phyloP scores from a whole-genome alignment of 2,888 invertebrate genomes.

The Ceratothoa steindachneri region DNA sequence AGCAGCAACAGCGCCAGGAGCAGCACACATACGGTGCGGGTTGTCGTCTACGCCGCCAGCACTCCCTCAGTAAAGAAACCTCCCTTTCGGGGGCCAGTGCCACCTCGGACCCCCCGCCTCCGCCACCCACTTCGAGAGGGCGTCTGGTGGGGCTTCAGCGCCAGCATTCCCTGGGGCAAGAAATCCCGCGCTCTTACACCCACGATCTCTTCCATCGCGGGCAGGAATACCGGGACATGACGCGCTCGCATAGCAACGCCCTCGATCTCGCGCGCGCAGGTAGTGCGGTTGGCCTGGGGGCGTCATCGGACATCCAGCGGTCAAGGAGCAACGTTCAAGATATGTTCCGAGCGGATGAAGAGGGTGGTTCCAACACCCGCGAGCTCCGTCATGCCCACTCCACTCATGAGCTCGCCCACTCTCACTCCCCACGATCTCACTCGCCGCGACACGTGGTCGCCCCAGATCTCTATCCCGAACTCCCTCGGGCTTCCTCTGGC shows the following conservation, averaged over 20 bases:
- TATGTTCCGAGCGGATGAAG: constrained; percentile 32
- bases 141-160: constrained; percentile 39
- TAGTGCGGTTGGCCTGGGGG: constrained; percentile 31
- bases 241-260: constrained; percentile 42
- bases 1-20: constrained; percentile 22
- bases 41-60: constrained; percentile 40
- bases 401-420: constrained; percentile 39
- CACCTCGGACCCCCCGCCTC: constrained; percentile 37
- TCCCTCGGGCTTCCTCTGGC: constrained; percentile 40
- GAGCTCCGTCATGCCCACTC: constrained; percentile 43
- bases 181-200: constrained; percentile 36
- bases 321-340: constrained; percentile 40
- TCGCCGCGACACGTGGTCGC: neutral
- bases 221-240: constrained; percentile 31
- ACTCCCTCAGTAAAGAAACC: constrained; percentile 41
- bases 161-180: constrained; percentile 43
- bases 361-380: constrained; percentile 23
- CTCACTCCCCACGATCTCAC: constrained; percentile 39
- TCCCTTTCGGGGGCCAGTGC: constrained; percentile 38
- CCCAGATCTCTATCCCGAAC: constrained; percentile 40
- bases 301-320: constrained; percentile 29
- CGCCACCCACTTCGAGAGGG: constrained; percentile 29
- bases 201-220: constrained; percentile 25
- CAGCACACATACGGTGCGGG: constrained; percentile 46
- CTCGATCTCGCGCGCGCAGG: constrained; percentile 38